These are phyloP conservation scores for Gallinago jamesoni DNA, from an alignment of 2,113 vertebrate genomes.

Conservation along the genomic window DNA sequence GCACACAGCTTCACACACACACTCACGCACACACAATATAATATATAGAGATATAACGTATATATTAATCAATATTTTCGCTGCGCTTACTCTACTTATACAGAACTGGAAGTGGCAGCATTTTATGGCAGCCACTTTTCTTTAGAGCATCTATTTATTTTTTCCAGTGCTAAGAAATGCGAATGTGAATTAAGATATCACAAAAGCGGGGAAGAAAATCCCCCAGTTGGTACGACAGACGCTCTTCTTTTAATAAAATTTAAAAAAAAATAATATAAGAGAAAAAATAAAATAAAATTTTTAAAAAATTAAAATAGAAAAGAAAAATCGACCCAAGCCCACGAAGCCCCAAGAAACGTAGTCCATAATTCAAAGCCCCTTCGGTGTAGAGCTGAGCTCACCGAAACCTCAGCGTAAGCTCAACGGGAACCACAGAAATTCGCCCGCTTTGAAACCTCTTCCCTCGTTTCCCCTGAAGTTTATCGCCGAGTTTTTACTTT, in stretches of 20 bases:
- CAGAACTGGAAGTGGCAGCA: conserved; percentile 1
- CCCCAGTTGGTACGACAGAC: not conserved
- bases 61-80: not conserved
- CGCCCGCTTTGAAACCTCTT: not conserved
- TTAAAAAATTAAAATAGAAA: not conserved
- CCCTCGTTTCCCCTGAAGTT: not conserved
- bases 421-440: conserved; percentile 9
- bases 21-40: not conserved
- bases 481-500: not conserved
- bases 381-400: conserved; percentile 25
- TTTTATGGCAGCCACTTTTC: conserved; percentile 27
- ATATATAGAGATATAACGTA: not conserved
- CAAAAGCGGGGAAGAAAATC: not conserved
- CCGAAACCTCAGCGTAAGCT: not conserved
- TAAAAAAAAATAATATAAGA: not conserved
- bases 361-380: conserved; percentile 16
- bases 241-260: not conserved
- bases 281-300: too few species aligned
- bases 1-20: conserved; percentile 1
- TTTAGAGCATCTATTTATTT: not conserved
- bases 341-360: not conserved
- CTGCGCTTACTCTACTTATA: not conserved
- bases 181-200: conserved; percentile 40
- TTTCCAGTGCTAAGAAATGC: conserved; percentile 38
- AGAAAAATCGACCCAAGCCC: not conserved